Evolutionary conservation across 2,113 vertebrate genomes (phyloP), one percentile per base, ranked within the genome.

Genomic region (Phylloscopus trochiloides): DNA sequence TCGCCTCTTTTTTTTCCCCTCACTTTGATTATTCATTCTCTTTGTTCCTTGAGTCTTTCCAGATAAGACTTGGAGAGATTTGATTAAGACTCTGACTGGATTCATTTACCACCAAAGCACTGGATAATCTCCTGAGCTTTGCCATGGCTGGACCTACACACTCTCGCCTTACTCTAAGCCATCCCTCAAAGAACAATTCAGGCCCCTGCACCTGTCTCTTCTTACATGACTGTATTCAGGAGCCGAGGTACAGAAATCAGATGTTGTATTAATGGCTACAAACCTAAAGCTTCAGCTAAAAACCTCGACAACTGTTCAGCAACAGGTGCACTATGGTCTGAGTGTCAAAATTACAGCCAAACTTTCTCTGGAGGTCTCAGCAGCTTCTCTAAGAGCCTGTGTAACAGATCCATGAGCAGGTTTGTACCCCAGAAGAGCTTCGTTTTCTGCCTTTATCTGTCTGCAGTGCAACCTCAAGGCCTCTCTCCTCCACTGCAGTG

Each of bases 261-360:
- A 92, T 47, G 91, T 83, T 91, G 95, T 88, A 87, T 96, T 96
- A 89, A 92, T 81, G 93, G 88, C 94, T 73, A 67, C 96, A 91
- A 90, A 97, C 73, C 54, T 76, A 95, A 96, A 94, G 92, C 96
- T 96, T 94, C 1, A 0, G 68, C 94, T 96, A 70, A 93, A 96
- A 97, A 96, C 70, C 94, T 91, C 95, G 90, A 66, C 97, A 97
- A 95, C 97, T 97, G 97, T 81, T 96, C 77, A 54, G 94, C 83
- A 93, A 97, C 97, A 97, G 97, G 97, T 97, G 97, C 86, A 15
- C 59, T 24, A 1, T 2, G 16, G 63, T 26, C 61, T 88, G 81
- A 85, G 82, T 40, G 55, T 57, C 92, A 82, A 77, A 72, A 68
- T 26, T 38, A 40, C 59, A 34, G 78, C 67, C 77, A 61, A 93